Base-by-base conservation (phyloP, 2,797 vertebrate species). In the Acanthornis magna region DNA sequence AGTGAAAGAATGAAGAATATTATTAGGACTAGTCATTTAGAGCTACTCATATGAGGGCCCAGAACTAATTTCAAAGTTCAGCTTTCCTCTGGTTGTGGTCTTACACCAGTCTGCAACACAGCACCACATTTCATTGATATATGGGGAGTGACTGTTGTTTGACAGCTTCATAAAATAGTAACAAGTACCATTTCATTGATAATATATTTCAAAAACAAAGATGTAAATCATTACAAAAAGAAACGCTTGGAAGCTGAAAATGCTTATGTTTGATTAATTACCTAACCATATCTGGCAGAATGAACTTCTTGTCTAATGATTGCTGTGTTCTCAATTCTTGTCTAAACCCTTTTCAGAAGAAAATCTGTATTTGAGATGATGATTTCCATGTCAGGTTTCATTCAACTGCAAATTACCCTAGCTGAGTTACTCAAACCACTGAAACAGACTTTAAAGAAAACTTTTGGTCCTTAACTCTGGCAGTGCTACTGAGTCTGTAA, bases 401-500 rank as follows among this genome's bases (percentile, higher is more conserved):
- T 88, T 62, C 71, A 91, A 29, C 72, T 48, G 80, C 57, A 82
- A 91, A 85, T 94, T 91, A 82, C 42, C n/a, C 66, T 38, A 71
- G 47, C 18, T 87, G 47, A 77, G 63, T 79, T 53, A 61, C 38
- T 85, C 57, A 94, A 93, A 92, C 27, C 63, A 91, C 16, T 66
- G 40, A 79, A 92, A 85, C 8, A 94, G 42, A 43, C 47, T 90
- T 84, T 75, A 77, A 89, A 92, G 73, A 30, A 77, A 94, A 95
- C 43, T 84, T n/a, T n/a, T 42, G 45, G 62, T 40, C 53, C 61
- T 85, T 40, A 83, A 79, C 21, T 83, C 71, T 74, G 77, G n/a
- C 71, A 93, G 32, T 68, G 34, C 34, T 87, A 57, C 65, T 30
- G 55, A 76, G 43, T 76, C 74, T 85, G 48, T 43, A 87, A 89